A percentile compares a stretch with the other conserved stretches of the same genome.
phyloP scores from a whole-genome alignment of 2,113 vertebrate species.

The Myxocyprinus asiaticus region DNA sequence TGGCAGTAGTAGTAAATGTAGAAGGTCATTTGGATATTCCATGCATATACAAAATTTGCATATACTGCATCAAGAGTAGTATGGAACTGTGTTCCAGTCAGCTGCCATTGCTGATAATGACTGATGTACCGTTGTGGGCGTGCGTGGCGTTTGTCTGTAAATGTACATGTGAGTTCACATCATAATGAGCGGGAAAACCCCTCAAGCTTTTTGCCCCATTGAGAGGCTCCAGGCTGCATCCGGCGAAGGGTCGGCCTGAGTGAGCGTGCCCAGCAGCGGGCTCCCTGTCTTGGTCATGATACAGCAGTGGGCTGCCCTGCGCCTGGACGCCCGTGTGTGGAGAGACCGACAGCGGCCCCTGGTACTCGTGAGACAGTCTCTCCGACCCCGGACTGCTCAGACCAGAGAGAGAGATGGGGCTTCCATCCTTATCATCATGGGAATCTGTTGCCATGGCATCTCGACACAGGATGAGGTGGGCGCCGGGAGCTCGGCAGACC shows the following conservation, averaged over 20 bases:
- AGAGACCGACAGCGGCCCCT: slow-evolving; percentile 76
- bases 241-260: slow-evolving; percentile 87
- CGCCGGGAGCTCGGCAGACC: slow-evolving; percentile 69
- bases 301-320: neutral
- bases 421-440: slow-evolving; percentile 70
- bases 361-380: slow-evolving; percentile 80
- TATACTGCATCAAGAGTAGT: no score
- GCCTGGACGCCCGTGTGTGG: slow-evolving; percentile 54
- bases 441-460: slow-evolving; percentile 61
- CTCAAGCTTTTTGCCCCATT: slow-evolving; percentile 79
- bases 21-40: no score
- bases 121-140: slow-evolving; percentile 92
- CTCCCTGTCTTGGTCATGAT: neutral
- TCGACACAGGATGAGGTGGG: slow-evolving; percentile 77
- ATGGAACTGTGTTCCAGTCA: slow-evolving; percentile 74
- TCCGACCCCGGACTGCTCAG: slow-evolving; percentile 89
- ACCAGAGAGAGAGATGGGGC: slow-evolving; percentile 83
- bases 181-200: slow-evolving; percentile 84
- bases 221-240: slow-evolving; percentile 90
- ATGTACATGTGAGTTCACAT: slow-evolving; percentile 89
- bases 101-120: slow-evolving; percentile 97
- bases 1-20: no score
- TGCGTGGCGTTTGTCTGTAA: slow-evolving; percentile 86
- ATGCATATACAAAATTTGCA: no score
- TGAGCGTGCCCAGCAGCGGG: slow-evolving; percentile 60